Evolutionary conservation across 2,888 invertebrate genomes (phyloP).

Genomic region (Dasypolia templi): DNA sequence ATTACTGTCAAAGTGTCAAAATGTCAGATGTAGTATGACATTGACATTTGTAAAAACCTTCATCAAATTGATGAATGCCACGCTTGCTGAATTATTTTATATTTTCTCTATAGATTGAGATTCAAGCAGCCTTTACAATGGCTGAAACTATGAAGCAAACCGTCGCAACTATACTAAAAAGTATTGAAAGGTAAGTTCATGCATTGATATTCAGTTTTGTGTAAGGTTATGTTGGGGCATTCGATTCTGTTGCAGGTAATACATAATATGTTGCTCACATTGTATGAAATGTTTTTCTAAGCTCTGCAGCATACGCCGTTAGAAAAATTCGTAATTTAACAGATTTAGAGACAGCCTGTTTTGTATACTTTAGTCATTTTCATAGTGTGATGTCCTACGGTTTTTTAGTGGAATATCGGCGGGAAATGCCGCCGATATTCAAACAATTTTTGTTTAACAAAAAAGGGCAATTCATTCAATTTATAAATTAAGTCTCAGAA

Average conservation of each 20-base stretch:
- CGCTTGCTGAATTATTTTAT: slow-evolving; percentile 22
- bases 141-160: slow-evolving; percentile 96
- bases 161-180: slow-evolving; percentile 96
- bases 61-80: slow-evolving; percentile 20
- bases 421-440: too few species aligned
- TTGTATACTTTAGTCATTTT: too few species aligned
- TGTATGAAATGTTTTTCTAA: slow-evolving; percentile 18
- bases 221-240: slow-evolving; percentile 35
- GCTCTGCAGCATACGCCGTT: too few species aligned
- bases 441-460: too few species aligned
- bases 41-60: too few species aligned
- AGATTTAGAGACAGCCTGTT: too few species aligned
- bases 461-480: too few species aligned
- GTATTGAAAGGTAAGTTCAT: slow-evolving; percentile 95
- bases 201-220: not conserved
- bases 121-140: slow-evolving; percentile 78
- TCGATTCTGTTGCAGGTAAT: not conserved
- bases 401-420: too few species aligned
- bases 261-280: slow-evolving; percentile 2
- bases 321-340: too few species aligned
- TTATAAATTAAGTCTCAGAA: too few species aligned
- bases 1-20: not conserved
- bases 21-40: not conserved
- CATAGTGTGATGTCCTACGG: too few species aligned
- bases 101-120: not conserved